Evolutionary conservation across 2,113 vertebrate species (phyloP).

Genomic region (Sialia sialis): DNA sequence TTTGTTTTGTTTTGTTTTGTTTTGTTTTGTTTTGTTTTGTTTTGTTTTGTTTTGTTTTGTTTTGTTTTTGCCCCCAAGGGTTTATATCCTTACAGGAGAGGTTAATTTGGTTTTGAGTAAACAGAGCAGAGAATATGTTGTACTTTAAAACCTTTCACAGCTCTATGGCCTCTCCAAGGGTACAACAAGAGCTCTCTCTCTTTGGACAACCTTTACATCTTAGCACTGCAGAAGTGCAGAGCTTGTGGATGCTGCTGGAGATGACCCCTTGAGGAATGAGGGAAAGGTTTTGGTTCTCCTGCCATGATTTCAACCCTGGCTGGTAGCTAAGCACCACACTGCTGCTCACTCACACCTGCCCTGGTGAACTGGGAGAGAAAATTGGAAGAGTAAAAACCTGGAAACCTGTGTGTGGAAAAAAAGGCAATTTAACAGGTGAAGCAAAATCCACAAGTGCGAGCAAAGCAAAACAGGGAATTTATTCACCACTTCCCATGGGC

Average conservation of each 20-base stretch:
- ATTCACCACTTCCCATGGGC: background rate
- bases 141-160: background rate
- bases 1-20: no score
- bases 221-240: background rate
- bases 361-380: rapidly evolving
- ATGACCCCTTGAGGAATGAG: background rate
- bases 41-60: no score
- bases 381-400: background rate
- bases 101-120: background rate
- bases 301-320: background rate
- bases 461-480: background rate
- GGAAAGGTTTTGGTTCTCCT: background rate
- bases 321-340: background rate
- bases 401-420: background rate
- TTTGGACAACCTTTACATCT: background rate
- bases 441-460: background rate
- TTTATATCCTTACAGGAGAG: background rate
- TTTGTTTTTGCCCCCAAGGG: no score
- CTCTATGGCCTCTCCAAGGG: background rate
- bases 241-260: background rate
- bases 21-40: no score
- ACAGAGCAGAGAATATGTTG: background rate
- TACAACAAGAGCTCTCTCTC: rapidly evolving
- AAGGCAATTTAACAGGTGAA: background rate
- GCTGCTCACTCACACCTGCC: rapidly evolving